phyloP scores from a whole-genome alignment of 2,113 vertebrate species.

The Dunckerocampus dactyliophorus region DNA sequence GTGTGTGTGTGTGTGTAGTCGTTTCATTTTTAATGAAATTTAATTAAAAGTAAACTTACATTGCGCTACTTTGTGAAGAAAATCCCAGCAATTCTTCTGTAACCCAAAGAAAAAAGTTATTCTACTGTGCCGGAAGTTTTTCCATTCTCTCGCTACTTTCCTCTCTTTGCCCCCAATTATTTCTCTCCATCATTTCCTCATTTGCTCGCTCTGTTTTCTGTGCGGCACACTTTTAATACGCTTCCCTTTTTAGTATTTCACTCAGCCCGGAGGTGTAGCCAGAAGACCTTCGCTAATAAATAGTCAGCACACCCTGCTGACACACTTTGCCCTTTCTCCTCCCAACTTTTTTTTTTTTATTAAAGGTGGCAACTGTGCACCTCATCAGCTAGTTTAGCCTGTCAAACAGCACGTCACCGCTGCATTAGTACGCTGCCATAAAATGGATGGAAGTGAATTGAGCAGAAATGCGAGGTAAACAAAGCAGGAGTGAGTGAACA shows the following conservation, averaged over 20 bases:
- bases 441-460: neutral
- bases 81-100: too few relatives aligned
- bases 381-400: conserved; percentile 28
- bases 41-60: too few relatives aligned
- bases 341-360: conserved; percentile 13
- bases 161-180: conserved; percentile 14
- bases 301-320: conserved; percentile 31
- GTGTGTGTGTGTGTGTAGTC: too few relatives aligned
- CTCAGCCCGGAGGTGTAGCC: conserved; percentile 44
- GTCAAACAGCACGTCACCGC: conserved; percentile 24
- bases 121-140: conserved; percentile 3
- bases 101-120: conserved; percentile 1
- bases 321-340: conserved; percentile 41
- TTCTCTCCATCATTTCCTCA: conserved; percentile 17
- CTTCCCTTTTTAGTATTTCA: conserved; percentile 26
- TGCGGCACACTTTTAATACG: conserved; percentile 19
- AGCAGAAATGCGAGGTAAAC: neutral
- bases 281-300: conserved; percentile 44
- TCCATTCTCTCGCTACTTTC: conserved; percentile 22
- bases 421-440: neutral
- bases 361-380: conserved; percentile 27
- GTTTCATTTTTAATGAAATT: too few relatives aligned
- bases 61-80: too few relatives aligned
- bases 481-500: neutral
- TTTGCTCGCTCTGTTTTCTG: conserved; percentile 15